Conservation (phyloP, 2,888 invertebrate genomes). For the Smittia aterrima region DNA sequence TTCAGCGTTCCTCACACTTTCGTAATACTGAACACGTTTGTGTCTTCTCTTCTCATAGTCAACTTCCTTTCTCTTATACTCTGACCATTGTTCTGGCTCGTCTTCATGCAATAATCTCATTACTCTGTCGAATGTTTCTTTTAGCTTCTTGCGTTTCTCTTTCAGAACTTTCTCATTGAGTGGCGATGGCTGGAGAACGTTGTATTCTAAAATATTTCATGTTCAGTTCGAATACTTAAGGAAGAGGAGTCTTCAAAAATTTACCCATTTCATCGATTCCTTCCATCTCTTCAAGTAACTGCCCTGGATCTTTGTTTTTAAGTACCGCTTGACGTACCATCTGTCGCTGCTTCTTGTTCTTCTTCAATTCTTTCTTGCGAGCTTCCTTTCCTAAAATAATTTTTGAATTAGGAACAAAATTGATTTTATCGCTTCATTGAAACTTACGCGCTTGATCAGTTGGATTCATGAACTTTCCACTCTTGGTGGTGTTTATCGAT, state of each 20-base stretch:
- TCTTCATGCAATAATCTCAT: constrained; percentile 87
- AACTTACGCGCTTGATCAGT: constrained; percentile 97
- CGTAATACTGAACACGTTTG: constrained; percentile 86
- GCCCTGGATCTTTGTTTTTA: constrained; percentile 96
- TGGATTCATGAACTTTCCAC: constrained; percentile 99
- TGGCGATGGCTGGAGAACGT: constrained; percentile 90
- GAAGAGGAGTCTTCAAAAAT: too few relatives aligned
- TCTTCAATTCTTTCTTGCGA: constrained; percentile 94
- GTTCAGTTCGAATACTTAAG: too few relatives aligned
- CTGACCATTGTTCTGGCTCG: constrained; percentile 90
- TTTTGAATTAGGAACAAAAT: constrained; percentile 32
- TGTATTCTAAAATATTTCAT: constrained; percentile 67
- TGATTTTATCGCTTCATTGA: constrained; percentile 27
- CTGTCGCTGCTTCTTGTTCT: constrained; percentile 96
- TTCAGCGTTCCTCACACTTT: constrained; percentile 93
- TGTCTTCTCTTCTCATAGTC: constrained; percentile 89
- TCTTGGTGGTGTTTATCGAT: constrained; percentile 98
- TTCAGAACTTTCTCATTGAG: constrained; percentile 95
- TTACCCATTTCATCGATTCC: constrained; percentile 98
- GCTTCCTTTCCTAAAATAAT: constrained; percentile 84
- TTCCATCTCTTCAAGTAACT: constrained; percentile 92
- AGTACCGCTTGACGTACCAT: constrained; percentile 94
- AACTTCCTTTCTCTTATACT: constrained; percentile 83
- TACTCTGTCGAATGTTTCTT: constrained; percentile 92
- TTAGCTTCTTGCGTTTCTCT: constrained; percentile 92